Conservation (phyloP, 2,888 invertebrate species). For the Caenorhabditis imperialis region DNA sequence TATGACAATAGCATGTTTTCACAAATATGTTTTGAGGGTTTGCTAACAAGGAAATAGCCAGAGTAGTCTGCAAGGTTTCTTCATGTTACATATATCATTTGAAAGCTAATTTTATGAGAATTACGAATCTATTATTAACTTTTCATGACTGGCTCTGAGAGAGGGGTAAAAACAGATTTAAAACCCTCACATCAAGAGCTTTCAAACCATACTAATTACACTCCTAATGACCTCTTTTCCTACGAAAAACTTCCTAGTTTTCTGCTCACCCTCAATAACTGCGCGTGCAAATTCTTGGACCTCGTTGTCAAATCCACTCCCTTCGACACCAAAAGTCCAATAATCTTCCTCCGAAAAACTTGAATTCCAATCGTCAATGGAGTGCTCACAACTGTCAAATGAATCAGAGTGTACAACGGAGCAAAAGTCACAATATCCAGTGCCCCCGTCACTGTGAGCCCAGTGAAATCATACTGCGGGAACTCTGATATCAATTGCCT, state of each 20-base stretch:
- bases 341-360: slow-evolving; percentile 15
- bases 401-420: slow-evolving; percentile 16
- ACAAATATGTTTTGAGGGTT: too few relatives aligned
- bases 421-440: slow-evolving; percentile 1
- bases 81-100: too few relatives aligned
- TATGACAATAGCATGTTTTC: too few relatives aligned
- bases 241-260: not conserved
- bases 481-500: slow-evolving; percentile 1
- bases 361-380: slow-evolving; percentile 17
- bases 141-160: too few relatives aligned
- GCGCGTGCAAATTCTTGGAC: slow-evolving; percentile 25
- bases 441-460: slow-evolving; percentile 10
- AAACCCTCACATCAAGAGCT: too few relatives aligned
- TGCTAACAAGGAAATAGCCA: too few relatives aligned
- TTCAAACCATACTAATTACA: too few relatives aligned
- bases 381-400: slow-evolving; percentile 29
- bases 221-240: not conserved
- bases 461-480: slow-evolving; percentile 15
- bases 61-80: too few relatives aligned
- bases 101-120: too few relatives aligned
- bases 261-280: slow-evolving; percentile 15
- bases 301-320: slow-evolving; percentile 10
- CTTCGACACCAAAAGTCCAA: slow-evolving; percentile 5
- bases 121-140: too few relatives aligned
- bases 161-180: too few relatives aligned